Percentiles rank a stretch among this genome's conserved stretches.
These are phyloP conservation scores for Zosterops lateralis DNA, from an alignment of 2,113 vertebrate species.

Conservation along the genomic window DNA sequence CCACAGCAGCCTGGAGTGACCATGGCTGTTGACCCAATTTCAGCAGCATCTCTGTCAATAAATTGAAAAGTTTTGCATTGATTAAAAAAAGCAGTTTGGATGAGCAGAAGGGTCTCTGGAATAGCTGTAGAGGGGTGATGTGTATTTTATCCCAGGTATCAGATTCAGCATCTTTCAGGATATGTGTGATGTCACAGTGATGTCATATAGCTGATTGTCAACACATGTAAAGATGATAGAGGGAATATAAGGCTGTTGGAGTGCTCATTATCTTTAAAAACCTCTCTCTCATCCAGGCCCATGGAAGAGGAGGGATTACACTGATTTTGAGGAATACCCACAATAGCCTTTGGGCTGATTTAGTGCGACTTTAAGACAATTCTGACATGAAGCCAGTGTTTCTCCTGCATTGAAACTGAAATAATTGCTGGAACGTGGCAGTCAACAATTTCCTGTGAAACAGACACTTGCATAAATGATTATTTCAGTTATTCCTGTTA, in stretches of 20 bases:
- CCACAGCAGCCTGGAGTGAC: too few relatives aligned
- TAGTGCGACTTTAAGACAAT: neutral
- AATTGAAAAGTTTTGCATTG: neutral
- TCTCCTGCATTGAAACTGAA: neutral
- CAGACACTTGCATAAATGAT: neutral
- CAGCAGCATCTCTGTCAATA: neutral
- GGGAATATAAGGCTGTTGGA: neutral
- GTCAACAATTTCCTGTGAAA: neutral
- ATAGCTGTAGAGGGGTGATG: neutral
- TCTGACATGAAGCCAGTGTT: neutral
- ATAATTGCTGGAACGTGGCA: neutral
- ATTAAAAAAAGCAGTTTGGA: neutral
- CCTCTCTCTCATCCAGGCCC: accelerated
- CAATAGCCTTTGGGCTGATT: neutral
- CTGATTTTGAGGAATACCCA: neutral
- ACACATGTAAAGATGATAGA: neutral
- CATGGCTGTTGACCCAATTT: neutral
- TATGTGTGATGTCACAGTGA: accelerated
- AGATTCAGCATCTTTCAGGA: neutral
- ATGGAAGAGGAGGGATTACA: neutral
- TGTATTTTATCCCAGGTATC: neutral
- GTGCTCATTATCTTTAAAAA: neutral
- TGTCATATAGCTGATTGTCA: neutral
- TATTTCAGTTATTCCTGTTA: neutral
- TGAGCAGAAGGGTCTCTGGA: neutral